Base-by-base conservation (phyloP, 2,797 vertebrate genomes). In the Linurgus olivaceus region DNA sequence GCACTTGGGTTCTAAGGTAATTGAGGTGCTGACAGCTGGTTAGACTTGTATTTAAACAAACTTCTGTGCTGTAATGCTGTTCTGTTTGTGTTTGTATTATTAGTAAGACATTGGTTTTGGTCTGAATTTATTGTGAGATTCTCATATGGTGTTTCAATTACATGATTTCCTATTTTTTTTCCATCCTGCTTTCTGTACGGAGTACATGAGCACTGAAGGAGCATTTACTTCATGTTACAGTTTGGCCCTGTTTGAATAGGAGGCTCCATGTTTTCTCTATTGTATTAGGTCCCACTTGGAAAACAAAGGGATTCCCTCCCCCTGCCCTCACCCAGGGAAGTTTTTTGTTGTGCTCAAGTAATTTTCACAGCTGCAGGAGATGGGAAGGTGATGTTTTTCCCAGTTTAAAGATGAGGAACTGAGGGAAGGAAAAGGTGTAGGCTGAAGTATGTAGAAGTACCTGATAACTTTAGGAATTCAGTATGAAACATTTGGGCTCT, bases 131-230 rank as follows among this genome's bases (percentile, higher is more conserved):
- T 59, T 84, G 28, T 45, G 31, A 71, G 37, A n/a, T 21, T 47
- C 18, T 48, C 35, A 7, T 31, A 8, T 47, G 38, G 20, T 52
- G 20, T 75, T 78, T 72, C 51, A 45, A 19, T 80, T 28, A 15
- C 42, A 8, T 35, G 42, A n/a, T 42, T 51, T 67, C 13, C 2
- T 47, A 3, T 33, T 31, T 35, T 61, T 94, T 84, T 92, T 33
- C 17, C 21, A n/a, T 63, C 24, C 31, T 61, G 0, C 3, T 0
- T 33, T 78, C 8, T 62, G 10, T 45, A 4, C 0, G 7, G 44
- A 70, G 28, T 21, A 44, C 26, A 19, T 4, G 9, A 47, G 63
- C 25, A 5, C 24, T 25, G 45, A 42, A 76, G 47, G n/a, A 88
- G 26, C 1, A 0, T 37, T 67, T 50, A 7, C 9, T 4, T 74